These are phyloP conservation scores for Orthonychiurus folsomi DNA, from an alignment of 2,888 invertebrate species.

Conservation along the genomic window DNA sequence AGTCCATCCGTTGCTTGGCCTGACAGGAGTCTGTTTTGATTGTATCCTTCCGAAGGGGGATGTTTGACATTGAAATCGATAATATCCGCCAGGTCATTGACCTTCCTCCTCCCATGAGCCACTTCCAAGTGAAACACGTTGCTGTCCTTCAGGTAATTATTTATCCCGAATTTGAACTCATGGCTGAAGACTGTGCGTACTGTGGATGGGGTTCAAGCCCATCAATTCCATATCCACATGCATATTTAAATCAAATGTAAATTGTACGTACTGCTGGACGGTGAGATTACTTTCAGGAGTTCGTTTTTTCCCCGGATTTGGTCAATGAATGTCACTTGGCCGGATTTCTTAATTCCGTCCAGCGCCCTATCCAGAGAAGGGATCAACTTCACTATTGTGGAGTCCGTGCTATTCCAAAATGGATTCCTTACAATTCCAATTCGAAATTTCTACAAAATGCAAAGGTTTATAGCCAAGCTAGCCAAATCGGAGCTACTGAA, in stretches of 20 bases:
- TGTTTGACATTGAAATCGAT: slow-evolving; percentile 21
- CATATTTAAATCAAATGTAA: neutral
- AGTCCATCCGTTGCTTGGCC: slow-evolving; percentile 26
- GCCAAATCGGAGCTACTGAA: neutral
- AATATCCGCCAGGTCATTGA: slow-evolving; percentile 19
- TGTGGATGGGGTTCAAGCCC: too few species aligned
- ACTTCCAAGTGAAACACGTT: neutral
- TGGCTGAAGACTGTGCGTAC: slow-evolving; percentile 20
- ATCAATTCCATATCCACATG: too few species aligned
- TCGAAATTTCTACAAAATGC: neutral
- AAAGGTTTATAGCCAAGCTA: neutral
- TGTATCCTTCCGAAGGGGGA: slow-evolving; percentile 23
- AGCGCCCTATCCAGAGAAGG: neutral
- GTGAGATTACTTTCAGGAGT: neutral
- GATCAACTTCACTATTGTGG: neutral
- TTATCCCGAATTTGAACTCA: slow-evolving; percentile 26
- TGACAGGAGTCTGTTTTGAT: slow-evolving; percentile 16
- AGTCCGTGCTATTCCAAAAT: neutral
- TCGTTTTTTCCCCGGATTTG: neutral
- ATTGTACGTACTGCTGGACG: neutral
- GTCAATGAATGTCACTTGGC: slow-evolving; percentile 12
- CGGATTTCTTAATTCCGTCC: neutral
- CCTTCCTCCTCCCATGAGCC: slow-evolving; percentile 2
- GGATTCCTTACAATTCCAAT: neutral
- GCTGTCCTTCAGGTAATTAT: slow-evolving; percentile 20